These are phyloP conservation scores for Chlorospingus semifuscus DNA, from an alignment of 2,797 vertebrate genomes.

Conservation along the genomic window DNA sequence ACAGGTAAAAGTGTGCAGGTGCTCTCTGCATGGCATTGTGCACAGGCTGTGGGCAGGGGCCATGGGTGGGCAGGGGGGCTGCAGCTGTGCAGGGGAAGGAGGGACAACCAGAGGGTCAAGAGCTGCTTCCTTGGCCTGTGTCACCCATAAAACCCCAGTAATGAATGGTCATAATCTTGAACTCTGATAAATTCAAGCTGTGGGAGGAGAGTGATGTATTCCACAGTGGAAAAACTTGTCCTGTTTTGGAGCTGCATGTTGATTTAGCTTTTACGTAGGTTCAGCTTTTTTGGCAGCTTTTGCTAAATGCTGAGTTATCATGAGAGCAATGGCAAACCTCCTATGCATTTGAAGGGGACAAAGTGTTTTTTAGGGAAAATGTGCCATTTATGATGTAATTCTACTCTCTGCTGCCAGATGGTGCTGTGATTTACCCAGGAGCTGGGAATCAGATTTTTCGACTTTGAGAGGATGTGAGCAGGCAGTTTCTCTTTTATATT, in stretches of 20 bases:
- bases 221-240: neutral
- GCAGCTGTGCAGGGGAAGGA: neutral
- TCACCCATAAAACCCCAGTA: neutral
- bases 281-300: neutral
- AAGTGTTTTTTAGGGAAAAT: neutral
- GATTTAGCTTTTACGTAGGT: neutral
- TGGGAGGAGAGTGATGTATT: neutral
- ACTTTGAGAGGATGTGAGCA: neutral
- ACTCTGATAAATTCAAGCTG: neutral
- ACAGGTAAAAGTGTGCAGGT: neutral
- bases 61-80: neutral
- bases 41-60: neutral
- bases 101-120: neutral
- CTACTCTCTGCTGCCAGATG: slow-evolving; percentile 29
- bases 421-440: neutral
- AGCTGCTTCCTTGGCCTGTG: neutral
- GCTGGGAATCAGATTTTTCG: neutral
- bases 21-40: neutral
- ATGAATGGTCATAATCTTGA: neutral
- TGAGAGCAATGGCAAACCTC: neutral
- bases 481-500: neutral
- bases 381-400: neutral
- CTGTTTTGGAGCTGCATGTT: neutral
- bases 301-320: neutral
- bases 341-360: neutral